A percentile compares a stretch with the other conserved stretches of the same genome.
Conservation (phyloP, 2,113 vertebrate species). For the Psilopsiagon aymara region DNA sequence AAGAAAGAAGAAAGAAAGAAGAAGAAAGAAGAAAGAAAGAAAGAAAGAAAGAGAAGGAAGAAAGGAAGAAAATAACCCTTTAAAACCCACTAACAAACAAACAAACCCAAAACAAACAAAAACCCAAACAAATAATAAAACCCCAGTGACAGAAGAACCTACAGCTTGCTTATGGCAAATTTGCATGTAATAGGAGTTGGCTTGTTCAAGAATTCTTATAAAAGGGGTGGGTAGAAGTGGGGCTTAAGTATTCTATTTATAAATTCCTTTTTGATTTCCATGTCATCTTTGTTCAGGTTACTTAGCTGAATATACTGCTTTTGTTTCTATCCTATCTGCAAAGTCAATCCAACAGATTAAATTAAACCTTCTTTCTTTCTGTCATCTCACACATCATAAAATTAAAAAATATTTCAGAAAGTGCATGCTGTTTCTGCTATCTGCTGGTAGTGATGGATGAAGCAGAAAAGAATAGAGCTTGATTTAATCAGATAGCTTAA, state of each 20-base stretch:
- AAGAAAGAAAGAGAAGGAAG: too few species aligned
- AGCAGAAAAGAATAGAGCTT: constrained; percentile 24
- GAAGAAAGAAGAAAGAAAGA: too few species aligned
- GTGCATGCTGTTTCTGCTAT: constrained; percentile 24
- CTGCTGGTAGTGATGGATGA: constrained; percentile 43
- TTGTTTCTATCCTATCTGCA: constrained; percentile 1
- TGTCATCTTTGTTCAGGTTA: constrained; percentile 33
- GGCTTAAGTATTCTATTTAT: constrained; percentile 18
- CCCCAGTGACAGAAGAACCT: neutral
- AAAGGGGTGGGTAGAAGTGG: neutral
- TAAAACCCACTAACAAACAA: neutral
- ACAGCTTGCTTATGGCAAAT: neutral
- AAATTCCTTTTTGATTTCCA: constrained; percentile 26
- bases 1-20: too few species aligned
- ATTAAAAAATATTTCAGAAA: neutral
- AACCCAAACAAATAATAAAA: neutral
- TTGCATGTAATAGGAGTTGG: neutral
- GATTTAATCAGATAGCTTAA: constrained; percentile 56
- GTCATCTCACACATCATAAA: constrained; percentile 23
- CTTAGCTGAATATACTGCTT: constrained; percentile 12
- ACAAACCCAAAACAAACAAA: neutral
- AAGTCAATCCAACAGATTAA: constrained; percentile 42
- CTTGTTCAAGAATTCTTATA: constrained; percentile 10
- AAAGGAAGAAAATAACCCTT: fast-evolving
- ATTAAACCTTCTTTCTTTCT: constrained; percentile 32